Evolutionary conservation across 2,888 invertebrate genomes (phyloP), one percentile per base, ranked within the genome.

Genomic region (Netelia virgata): DNA sequence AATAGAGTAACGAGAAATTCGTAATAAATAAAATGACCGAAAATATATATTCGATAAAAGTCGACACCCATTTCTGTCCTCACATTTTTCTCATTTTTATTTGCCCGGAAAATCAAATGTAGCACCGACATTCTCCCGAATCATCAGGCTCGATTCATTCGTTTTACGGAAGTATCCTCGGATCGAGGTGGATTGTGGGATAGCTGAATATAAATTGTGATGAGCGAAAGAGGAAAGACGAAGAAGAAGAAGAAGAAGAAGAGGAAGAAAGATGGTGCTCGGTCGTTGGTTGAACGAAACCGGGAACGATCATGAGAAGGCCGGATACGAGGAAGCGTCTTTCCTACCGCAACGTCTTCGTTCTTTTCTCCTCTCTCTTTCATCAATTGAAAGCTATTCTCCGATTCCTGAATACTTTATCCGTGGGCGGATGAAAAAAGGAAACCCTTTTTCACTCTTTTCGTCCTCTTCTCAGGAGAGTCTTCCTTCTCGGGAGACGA

Each of bases 351-450:
- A 36, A 36, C 6, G 6, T 36, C 36, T 36, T 36, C 47, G 47
- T 14, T 9, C 8, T 20, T 10, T 28, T 53, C 18, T 68, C 53
- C 11, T 55, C 47, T 61, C 47, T 61, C 43, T 74, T 83, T 79
- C 47, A 64, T 68, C 43, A 68, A 79, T 68, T 55, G 61, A 69
- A 55, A 68, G 20, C 68, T 47, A 69, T 83, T 68, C 53, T 50
- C 8, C 61, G 55, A 20, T 72, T 57, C 20, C 28, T 69, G 53
- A 73, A 82, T 76, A 82, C 75, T 82, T 76, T 41, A 76, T 63
- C 53, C 68, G 47, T 8, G 47, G 2, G 20, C 20, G 18, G 16
- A 57, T 10, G 10, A 57, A 57, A 20, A 61, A 73, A 61, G 18
- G 16, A 16, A 43, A 6, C 28, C 43, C 16, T n/a, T 69, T 61